phyloP scores from a whole-genome alignment of 2,797 vertebrate genomes.

The Garrulus glandarius region DNA sequence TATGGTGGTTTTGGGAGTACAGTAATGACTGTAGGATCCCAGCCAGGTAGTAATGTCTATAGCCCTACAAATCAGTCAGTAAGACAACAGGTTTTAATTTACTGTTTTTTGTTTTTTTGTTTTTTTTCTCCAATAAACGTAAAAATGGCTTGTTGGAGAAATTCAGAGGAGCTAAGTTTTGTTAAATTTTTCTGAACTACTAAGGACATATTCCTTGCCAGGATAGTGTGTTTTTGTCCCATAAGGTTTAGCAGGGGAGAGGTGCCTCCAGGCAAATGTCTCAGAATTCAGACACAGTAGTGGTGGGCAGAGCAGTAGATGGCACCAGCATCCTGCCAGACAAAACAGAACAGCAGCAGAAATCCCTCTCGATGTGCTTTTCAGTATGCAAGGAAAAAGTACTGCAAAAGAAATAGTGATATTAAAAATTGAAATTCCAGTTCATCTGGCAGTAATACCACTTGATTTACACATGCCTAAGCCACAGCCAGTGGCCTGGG shows the following conservation, averaged over 20 bases:
- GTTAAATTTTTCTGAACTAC: fast-evolving
- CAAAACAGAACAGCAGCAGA: neutral
- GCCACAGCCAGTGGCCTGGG: too few relatives aligned
- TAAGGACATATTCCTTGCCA: neutral
- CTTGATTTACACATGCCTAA: neutral
- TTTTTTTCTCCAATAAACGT: fast-evolving
- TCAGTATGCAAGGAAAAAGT: neutral
- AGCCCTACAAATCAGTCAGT: neutral
- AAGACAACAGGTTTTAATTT: fast-evolving
- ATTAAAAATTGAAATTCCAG: neutral
- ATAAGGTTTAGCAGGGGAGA: neutral
- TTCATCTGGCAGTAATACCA: neutral
- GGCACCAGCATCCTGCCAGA: constrained; percentile 22
- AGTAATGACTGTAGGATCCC: fast-evolving
- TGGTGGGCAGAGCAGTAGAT: constrained; percentile 16
- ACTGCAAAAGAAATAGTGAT: neutral
- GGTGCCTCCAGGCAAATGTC: too few relatives aligned
- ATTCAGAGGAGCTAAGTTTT: neutral
- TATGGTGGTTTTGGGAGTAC: neutral
- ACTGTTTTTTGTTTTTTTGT: fast-evolving
- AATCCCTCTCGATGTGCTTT: neutral
- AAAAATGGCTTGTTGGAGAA: neutral
- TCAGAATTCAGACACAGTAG: fast-evolving
- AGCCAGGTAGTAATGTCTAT: fast-evolving
- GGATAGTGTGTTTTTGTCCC: neutral